phyloP scores from a whole-genome alignment of 2,888 invertebrate genomes.

The Aphidius colemani region DNA sequence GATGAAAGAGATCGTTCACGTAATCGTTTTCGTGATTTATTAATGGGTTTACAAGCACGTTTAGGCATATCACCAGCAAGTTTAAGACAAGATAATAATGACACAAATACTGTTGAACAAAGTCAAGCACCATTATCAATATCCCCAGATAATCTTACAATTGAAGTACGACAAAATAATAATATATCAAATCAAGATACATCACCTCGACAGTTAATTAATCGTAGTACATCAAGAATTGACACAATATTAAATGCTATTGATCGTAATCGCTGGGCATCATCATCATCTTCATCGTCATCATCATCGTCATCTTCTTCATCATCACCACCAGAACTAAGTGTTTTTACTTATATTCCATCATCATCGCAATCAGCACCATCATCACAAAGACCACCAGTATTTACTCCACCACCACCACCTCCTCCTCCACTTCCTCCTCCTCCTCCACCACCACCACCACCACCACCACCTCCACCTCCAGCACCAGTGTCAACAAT shows the following conservation, averaged over 20 bases:
- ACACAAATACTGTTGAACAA: no score
- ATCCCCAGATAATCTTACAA: slow-evolving; percentile 37
- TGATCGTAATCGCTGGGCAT: not conserved
- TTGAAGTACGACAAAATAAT: slow-evolving; percentile 42
- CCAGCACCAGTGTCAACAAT: not conserved
- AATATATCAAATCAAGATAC: slow-evolving; percentile 26
- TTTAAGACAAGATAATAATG: not conserved
- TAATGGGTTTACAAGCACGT: no score
- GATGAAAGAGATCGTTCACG: no score
- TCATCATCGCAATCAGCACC: no score
- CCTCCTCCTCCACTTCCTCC: slow-evolving; percentile 6
- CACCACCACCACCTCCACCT: not conserved
- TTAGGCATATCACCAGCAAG: no score
- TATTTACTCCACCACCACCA: not conserved
- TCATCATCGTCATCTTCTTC: slow-evolving; percentile 16
- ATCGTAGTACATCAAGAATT: slow-evolving; percentile 1
- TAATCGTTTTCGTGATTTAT: no score
- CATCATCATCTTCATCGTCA: slow-evolving; percentile 11
- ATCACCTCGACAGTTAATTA: not conserved
- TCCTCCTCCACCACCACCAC: not conserved
- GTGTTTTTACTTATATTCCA: no score
- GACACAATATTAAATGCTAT: not conserved
- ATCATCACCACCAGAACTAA: no score
- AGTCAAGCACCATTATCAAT: slow-evolving; percentile 18
- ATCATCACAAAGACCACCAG: no score